Evolutionary conservation across 2,888 invertebrate species (phyloP), one percentile per base, ranked within the genome.

Genomic region (Brachylomia viminalis): DNA sequence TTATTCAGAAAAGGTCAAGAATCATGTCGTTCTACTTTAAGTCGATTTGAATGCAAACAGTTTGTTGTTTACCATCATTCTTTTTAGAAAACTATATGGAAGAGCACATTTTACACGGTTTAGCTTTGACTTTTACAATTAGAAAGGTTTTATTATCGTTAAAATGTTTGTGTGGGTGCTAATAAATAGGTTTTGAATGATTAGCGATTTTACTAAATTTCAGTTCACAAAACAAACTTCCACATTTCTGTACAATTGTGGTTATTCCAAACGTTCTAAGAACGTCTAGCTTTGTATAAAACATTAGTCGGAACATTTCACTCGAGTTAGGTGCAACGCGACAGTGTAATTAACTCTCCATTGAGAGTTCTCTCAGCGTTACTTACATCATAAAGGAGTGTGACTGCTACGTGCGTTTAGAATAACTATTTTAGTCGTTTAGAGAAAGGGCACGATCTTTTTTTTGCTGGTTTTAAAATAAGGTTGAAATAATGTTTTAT

Each of bases 301-400:
- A 54, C 13, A 52, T 52, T 67, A 45, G 33, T 27, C 15, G 17
- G 45, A 47, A 38, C 54, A 54, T 47, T 56, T 47, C 54, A 45
- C 33, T 56, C 17, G 13, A 64, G n/a, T 58, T 49, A 49, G 1
- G 30, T 79, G 62, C 27, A 64, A 58, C 56, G 11, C 23, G 49
- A 64, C 62, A 30, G 17, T 15, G 27, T 79, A 71, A 71, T 45
- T 71, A 23, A 71, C 47, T 56, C 30, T n/a, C 23, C 49, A 59
- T 77, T 1, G 49, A 56, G 72, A 47, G n/a, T 52, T 64, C 72
- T 64, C 56, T n/a, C 30, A 42, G 52, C 4, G 38, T 33, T 17
- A 20, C 15, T 62, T n/a, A 58, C 38, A 56, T 71, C 45, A 42
- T 49, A 54, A 56, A 71, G 49, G 30, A 62, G 49, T 49, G 49